A percentile compares a stretch with the other conserved stretches of the same genome.
Evolutionary conservation across 2,888 invertebrate genomes (phyloP).

Genomic region (Zele albiditarsus): DNA sequence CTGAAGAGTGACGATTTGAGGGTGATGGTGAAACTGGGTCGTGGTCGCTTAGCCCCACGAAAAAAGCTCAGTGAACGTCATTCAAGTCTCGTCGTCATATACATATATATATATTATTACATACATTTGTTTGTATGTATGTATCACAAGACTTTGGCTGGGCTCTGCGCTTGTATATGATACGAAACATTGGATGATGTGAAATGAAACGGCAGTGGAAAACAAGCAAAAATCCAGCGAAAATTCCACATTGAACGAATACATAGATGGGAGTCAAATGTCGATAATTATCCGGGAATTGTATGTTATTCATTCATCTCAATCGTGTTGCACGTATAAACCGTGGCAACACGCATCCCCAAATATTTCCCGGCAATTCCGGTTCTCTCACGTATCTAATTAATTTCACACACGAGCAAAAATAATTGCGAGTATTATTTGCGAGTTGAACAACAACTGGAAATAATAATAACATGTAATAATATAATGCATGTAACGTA

Average conservation of each 20-base stretch:
- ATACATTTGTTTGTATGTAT: background rate
- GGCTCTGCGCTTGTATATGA: background rate
- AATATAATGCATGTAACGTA: background rate
- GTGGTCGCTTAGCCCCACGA: background rate
- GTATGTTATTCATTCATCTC: background rate
- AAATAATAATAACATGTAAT: background rate
- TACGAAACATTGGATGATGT: background rate
- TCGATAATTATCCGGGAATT: background rate
- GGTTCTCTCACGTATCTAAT: background rate
- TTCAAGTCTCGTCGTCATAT: background rate
- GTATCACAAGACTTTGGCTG: background rate
- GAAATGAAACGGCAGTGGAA: no score
- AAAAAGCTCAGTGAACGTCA: slow-evolving; percentile 7
- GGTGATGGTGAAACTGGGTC: slow-evolving; percentile 16
- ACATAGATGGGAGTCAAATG: background rate
- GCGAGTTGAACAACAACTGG: background rate
- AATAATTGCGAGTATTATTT: background rate
- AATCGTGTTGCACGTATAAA: background rate
- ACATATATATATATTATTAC: background rate
- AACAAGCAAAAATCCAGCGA: no score
- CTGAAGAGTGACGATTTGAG: slow-evolving; percentile 13
- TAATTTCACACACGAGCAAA: background rate
- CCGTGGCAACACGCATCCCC: background rate
- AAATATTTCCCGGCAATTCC: background rate
- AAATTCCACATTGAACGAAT: no score